Evolutionary conservation across 2,113 vertebrate species (phyloP).

Genomic region (Gadus chalcogrammus): DNA sequence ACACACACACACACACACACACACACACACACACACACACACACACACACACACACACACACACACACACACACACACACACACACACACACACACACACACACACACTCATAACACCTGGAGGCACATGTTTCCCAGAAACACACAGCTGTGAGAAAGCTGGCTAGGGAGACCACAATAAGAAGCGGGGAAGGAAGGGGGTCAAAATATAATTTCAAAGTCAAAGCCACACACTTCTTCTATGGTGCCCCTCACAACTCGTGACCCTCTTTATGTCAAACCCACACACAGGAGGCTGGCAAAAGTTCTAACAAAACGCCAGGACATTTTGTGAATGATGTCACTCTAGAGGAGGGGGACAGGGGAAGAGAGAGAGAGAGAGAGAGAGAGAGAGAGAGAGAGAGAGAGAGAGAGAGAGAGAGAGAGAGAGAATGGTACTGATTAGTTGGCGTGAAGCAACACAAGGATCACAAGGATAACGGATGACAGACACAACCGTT

Average conservation of each 20-base stretch:
- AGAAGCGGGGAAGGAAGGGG: too few relatives aligned
- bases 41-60: constrained; percentile 11
- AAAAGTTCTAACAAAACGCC: background rate
- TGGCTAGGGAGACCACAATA: too few relatives aligned
- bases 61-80: constrained; percentile 11
- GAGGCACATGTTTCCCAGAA: too few relatives aligned
- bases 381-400: too few relatives aligned
- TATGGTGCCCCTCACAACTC: too few relatives aligned
- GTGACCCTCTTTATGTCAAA: background rate
- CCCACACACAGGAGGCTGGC: constrained; percentile 4
- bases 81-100: too few relatives aligned
- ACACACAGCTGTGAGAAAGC: too few relatives aligned
- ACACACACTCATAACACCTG: background rate
- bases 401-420: background rate
- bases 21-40: too few relatives aligned
- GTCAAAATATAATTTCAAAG: too few relatives aligned
- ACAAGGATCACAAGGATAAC: background rate
- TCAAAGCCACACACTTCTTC: too few relatives aligned
- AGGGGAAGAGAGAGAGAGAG: too few relatives aligned
- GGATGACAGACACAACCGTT: background rate
- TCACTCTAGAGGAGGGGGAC: background rate
- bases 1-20: too few relatives aligned
- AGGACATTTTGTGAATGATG: background rate
- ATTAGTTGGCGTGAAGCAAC: background rate
- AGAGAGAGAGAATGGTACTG: constrained; percentile 8